Evolutionary conservation across 1,140 invertebrate genomes (phyloP), one percentile per base, ranked within the genome.

Genomic region (Formica exsecta): DNA sequence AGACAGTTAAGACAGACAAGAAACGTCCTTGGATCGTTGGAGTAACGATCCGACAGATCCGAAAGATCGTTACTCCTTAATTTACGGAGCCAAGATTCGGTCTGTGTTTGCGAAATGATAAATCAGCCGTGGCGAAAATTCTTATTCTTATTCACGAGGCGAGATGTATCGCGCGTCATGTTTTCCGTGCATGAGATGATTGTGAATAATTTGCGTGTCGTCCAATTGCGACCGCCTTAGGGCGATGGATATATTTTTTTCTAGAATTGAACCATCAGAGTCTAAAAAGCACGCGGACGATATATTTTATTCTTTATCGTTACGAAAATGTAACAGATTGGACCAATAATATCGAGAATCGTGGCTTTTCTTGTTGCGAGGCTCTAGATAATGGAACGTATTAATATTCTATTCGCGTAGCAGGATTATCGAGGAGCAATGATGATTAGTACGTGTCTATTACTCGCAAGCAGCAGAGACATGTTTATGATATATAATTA

Each of bases 71-170:
- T 29, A 19, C 36, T 71, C 22, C 54, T 83, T 74, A 62, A 83
- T 83, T 83, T 83, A 83, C 25, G 57, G 54, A 19, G 29, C 16
- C 38, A n/a, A 61, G 59, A 81, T 81, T 68, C 66, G 44, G 79
- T 44, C n/a, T 83, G 66, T 83, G 66, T 83, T 83, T 48, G 62
- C 68, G 68, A 74, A 61, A 83, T 57, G n/a, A 83, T 74, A 73
- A 83, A 83, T 83, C 38, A 74, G 38, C 38, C 25, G 38, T 61
- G 54, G 48, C 41, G 29, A 73, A 36, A 61, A 73, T 57, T 74
- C 38, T 38, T 66, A 59, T n/a, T 73, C 19, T 81, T 81, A 81
- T 81, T 81, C 73, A 61, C 79, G 54, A 13, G 22, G 44, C 22
- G 13, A n/a, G 16, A 32, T 19, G 25, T 38, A 6, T 13, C 62